Base-by-base conservation (phyloP, 2,888 invertebrate species). In the Schizotus pectinicornis region DNA sequence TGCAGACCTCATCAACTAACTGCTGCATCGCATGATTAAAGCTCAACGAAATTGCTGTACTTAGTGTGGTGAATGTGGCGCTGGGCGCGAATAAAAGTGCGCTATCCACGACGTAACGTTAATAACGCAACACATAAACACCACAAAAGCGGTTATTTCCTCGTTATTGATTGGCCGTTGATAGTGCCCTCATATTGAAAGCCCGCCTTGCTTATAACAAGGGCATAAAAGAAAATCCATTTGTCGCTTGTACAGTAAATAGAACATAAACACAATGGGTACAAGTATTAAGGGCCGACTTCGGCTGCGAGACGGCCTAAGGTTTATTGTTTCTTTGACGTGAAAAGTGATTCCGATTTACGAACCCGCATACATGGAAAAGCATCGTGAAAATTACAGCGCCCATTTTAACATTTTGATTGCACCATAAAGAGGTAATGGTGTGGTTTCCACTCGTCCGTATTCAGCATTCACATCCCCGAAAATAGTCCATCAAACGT, bases 401-500 rank as follows among this genome's bases (percentile, higher is more conserved):
- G 35, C 41, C 53, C 38, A 53, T 56, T 56, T 61, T 45, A 47
- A 56, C 43, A 57, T 61, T 61, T 61, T 53, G 53, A 56, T 50
- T 51, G 55, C 47, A 46, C 55, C 50, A 54, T 57, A 54, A 53
- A 57, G 56, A 51, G 58, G 45, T 49, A 50, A 55, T 51, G 41
- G 32, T 45, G 39, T 35, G 49, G 37, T 52, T 51, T 42, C 49
- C 41, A 53, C 33, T 62, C 53, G 52, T 36, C 53, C 39, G 42
- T 45, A 47, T 57, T 49, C 45, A 46, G 41, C 39, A 37, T 56
- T 56, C 56, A 45, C 51, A 57, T 52, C 48, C 45, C 39, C 48
- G 56, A 58, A 62, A 59, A 63, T 60, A 58, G 63, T 61, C 63
- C 54, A 63, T 63, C 63, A 63, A 63, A 63, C 47, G 55, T 37